Conservation (phyloP, 2,888 invertebrate species). For the Leptopilina drosophilae region DNA sequence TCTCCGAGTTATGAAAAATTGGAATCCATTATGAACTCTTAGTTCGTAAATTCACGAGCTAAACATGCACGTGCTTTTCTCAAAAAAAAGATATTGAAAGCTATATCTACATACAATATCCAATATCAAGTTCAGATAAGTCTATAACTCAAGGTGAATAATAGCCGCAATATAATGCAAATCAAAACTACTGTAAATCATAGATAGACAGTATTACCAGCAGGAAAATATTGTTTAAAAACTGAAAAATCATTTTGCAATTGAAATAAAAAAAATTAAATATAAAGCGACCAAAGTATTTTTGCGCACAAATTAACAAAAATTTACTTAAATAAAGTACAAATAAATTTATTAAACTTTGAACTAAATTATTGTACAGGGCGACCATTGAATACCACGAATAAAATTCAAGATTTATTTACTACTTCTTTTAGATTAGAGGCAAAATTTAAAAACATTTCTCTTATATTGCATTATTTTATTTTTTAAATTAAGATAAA, state of each 20-base stretch:
- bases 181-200: neutral
- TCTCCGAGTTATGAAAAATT: neutral
- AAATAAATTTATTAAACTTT: too few relatives aligned
- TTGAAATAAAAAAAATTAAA: too few relatives aligned
- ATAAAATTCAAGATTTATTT: too few relatives aligned
- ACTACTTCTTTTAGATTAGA: too few relatives aligned
- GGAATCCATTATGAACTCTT: neutral
- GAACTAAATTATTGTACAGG: too few relatives aligned
- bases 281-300: too few relatives aligned
- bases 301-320: too few relatives aligned
- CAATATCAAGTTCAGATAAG: conserved; percentile 1
- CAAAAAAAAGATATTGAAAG: neutral
- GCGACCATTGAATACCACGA: too few relatives aligned
- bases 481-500: too few relatives aligned
- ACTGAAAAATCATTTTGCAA: neutral
- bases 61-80: conserved; percentile 33
- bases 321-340: too few relatives aligned
- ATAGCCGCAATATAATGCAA: conserved; percentile 13
- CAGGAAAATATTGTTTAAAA: neutral
- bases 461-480: too few relatives aligned
- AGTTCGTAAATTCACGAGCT: neutral
- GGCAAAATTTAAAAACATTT: too few relatives aligned
- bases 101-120: neutral
- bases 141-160: neutral
- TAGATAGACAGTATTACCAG: conserved; percentile 14